Evolutionary conservation across 2,113 vertebrate species (phyloP), one percentile per base, ranked within the genome.

Genomic region (Myotis lucifugus): DNA sequence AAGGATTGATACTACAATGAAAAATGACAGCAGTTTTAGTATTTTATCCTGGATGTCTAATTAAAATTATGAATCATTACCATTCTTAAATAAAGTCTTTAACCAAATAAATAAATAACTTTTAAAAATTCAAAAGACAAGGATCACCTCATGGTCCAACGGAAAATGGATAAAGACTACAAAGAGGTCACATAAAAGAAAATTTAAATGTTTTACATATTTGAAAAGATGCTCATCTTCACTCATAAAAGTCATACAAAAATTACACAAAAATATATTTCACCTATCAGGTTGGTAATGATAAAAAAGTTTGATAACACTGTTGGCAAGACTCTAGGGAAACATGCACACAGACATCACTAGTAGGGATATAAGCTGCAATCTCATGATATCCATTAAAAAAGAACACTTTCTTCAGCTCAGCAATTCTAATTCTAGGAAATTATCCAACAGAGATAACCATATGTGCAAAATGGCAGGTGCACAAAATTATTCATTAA

Each of bases 1-100:
- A 99, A 99, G 0, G 99, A 99, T 37, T 99, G 99, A 95, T 99
- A 99, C 99, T 99, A 96, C 29, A 98, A 97, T 17, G 32, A 6
- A 97, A 97, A 97, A 97, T 25, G 9, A 94, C 50, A 21, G 19
- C 42, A 82, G 23, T 19, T 89, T 98, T 85, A 96, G 3, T 46
- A 54, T 59, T 64, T 94, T 42, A 86, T 73, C 17, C 0, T 29
- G 3, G 17, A 73, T 29, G 1, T 10, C n/a, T 21, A 5, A 7
- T 32, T 70, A 21, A 17, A 67, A 90, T 18, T 27, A 5, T 48
- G 52, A 85, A 8, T 66, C 73, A 34, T 25, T 27, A n/a, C 37
- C 18, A 42, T 79, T 85, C 66, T 73, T 84, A 78, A 78, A 59
- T 37, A 86, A 34, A 74, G 48, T 61, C 25, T 76, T 84, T 72